Evolutionary conservation across 2,113 vertebrate genomes (phyloP).

Genomic region (Bolborhynchus lineola): DNA sequence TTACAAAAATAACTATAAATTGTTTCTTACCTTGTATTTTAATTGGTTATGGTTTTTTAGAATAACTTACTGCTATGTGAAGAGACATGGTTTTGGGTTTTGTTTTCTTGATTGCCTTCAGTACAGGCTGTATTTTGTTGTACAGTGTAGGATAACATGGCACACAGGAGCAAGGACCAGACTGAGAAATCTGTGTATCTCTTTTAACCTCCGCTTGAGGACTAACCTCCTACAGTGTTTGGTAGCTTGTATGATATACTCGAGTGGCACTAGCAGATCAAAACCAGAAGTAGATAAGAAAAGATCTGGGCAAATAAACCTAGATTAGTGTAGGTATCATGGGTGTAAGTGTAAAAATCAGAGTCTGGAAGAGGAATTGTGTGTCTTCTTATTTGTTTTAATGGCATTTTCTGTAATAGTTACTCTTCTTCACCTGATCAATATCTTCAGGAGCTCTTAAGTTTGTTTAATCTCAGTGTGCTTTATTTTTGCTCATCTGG

Average conservation of each 20-base stretch:
- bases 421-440: neutral
- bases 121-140: neutral
- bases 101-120: neutral
- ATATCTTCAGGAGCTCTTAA: neutral
- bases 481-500: neutral
- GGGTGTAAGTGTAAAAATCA: neutral
- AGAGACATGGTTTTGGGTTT: neutral
- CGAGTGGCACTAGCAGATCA: neutral
- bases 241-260: neutral
- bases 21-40: neutral
- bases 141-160: neutral
- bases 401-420: neutral
- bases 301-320: neutral
- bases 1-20: neutral
- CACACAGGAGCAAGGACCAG: neutral
- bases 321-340: neutral
- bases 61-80: neutral
- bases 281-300: neutral
- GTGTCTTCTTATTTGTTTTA: neutral
- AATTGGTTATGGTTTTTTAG: neutral
- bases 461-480: neutral
- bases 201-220: neutral
- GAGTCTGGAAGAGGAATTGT: neutral
- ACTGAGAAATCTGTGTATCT: neutral
- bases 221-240: neutral